phyloP scores from a whole-genome alignment of 2,888 invertebrate species.

The Drosophila subsilvestris region DNA sequence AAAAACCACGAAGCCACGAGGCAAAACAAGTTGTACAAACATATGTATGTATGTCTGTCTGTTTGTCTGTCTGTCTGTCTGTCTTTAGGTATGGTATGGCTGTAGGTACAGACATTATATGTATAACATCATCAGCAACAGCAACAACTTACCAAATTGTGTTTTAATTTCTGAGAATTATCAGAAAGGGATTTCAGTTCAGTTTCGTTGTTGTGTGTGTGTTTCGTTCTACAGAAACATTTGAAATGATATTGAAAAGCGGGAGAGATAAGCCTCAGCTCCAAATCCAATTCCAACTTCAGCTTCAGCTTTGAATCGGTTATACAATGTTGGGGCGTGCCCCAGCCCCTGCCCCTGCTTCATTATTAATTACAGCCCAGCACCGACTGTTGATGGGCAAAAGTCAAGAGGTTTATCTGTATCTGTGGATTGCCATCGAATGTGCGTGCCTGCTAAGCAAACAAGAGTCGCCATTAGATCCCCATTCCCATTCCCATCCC shows the following conservation, averaged over 20 bases:
- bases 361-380: slow-evolving; percentile 38
- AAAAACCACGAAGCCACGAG: slow-evolving; percentile 59
- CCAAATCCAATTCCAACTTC: slow-evolving; percentile 21
- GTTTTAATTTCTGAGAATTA: slow-evolving; percentile 82
- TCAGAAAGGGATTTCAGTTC: slow-evolving; percentile 54
- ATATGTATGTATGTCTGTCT: slow-evolving; percentile 21
- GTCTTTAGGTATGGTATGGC: too few species aligned
- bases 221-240: slow-evolving; percentile 67
- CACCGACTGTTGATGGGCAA: slow-evolving; percentile 9
- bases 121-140: slow-evolving; percentile 40
- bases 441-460: slow-evolving; percentile 70
- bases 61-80: background rate
- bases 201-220: slow-evolving; percentile 38
- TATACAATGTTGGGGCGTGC: slow-evolving; percentile 60
- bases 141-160: slow-evolving; percentile 66
- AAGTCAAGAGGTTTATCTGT: slow-evolving; percentile 9
- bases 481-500: background rate
- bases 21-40: slow-evolving; percentile 63
- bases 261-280: slow-evolving; percentile 57
- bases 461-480: slow-evolving; percentile 47
- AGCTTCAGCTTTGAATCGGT: slow-evolving; percentile 15
- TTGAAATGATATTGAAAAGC: slow-evolving; percentile 60
- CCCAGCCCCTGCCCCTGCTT: background rate
- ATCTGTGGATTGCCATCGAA: slow-evolving; percentile 55
- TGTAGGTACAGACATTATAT: slow-evolving; percentile 9